Base-by-base conservation (phyloP, 2,113 vertebrate species). In the Reinhardtius hippoglossoides region DNA sequence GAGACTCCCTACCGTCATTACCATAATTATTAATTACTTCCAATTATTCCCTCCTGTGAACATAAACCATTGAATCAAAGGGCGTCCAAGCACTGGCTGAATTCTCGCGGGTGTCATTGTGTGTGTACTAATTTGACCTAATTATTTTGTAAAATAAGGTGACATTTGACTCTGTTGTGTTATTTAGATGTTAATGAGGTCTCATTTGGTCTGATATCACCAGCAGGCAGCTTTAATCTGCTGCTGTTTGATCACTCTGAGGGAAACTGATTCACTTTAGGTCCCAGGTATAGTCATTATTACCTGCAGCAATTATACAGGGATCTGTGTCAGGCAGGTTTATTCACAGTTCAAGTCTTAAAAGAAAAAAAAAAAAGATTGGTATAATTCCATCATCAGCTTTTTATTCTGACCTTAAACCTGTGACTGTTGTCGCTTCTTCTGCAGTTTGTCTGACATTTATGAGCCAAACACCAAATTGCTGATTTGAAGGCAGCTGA, bases 111-210 rank as follows among this genome's bases (percentile, higher is more conserved):
- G 55, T 7, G 5, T 80, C 61, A 56, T 71, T 48, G 46, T n/a
- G 46, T 15, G 59, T 44, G 50, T 74, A 42, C 65, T 74, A 37
- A 84, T 89, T 59, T 65, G 31, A 68, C 73, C 65, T 52, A 21
- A n/a, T 14, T 64, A 64, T 76, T 74, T 62, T 54, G 21, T 37
- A 35, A 3, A 27, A 52, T 27, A 66, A 83, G 58, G 70, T 35
- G 67, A 76, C 31, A 31, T 31, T 80, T 75, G n/a, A 31, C 31
- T 31, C 31, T 37, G 56, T 57, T 70, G 37, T 24, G 55, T 77
- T 64, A 78, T 70, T 60, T 57, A 58, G 52, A 66, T 64, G 80
- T 37, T 83, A 74, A 87, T 76, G 58, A 75, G 54, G 35, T 72
- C 48, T 77, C 63, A 18, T 73, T 58, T 74, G 71, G 58, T 75